These are phyloP conservation scores for Scrobipalpa atriplicella DNA, from an alignment of 2,888 invertebrate genomes.

Conservation along the genomic window DNA sequence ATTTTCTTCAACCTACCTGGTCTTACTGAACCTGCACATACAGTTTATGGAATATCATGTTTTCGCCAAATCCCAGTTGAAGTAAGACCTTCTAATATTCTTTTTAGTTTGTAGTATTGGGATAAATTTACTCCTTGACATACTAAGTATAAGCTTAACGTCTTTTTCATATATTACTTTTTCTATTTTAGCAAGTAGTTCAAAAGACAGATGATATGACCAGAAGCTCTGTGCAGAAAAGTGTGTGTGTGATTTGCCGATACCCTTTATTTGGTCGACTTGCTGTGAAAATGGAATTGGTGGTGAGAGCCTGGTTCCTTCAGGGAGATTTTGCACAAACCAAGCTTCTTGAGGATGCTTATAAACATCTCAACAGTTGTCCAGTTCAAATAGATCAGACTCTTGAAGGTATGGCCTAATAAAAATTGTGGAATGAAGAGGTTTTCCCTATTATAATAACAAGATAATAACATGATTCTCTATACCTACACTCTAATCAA, in stretches of 20 bases:
- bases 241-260: slow-evolving; percentile 96
- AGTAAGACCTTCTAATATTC: slow-evolving; percentile 77
- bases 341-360: slow-evolving; percentile 94
- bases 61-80: slow-evolving; percentile 98
- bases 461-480: too few species aligned
- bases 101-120: not conserved
- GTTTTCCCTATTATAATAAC: too few species aligned
- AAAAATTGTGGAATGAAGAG: too few species aligned
- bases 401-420: slow-evolving; percentile 65
- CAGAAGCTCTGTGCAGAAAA: slow-evolving; percentile 98
- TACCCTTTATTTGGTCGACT: slow-evolving; percentile 97
- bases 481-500: too few species aligned
- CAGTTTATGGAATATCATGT: slow-evolving; percentile 98
- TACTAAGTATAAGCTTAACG: not conserved
- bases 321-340: slow-evolving; percentile 96
- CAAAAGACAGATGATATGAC: slow-evolving; percentile 98
- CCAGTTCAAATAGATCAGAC: slow-evolving; percentile 81
- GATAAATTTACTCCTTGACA: too few species aligned
- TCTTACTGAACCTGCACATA: slow-evolving; percentile 90
- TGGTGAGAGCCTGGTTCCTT: slow-evolving; percentile 98
- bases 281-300: slow-evolving; percentile 96
- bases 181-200: slow-evolving; percentile 88
- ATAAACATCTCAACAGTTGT: slow-evolving; percentile 94
- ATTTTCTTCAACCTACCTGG: slow-evolving; percentile 98
- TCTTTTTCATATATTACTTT: slow-evolving; percentile 13